Conservation (phyloP, 2,888 invertebrate species). For the Drosophila vallismaia region DNA sequence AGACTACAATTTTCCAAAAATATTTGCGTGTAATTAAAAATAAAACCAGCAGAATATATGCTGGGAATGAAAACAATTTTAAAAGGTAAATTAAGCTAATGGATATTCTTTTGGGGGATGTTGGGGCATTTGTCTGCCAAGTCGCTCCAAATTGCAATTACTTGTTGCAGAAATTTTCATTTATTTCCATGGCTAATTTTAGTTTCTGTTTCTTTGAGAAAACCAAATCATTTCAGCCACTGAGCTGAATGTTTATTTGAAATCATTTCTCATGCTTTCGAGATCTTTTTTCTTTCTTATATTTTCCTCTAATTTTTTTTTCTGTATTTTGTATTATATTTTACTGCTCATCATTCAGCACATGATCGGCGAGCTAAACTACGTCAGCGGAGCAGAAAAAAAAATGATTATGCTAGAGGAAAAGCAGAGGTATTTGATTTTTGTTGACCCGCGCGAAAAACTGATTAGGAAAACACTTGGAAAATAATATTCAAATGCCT, state of each 20-base stretch:
- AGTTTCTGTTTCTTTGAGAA: conserved; percentile 18
- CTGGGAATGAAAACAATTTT: conserved; percentile 59
- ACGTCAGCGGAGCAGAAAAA: conserved; percentile 35
- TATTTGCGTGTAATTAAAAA: conserved; percentile 67
- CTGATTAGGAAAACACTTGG: conserved; percentile 27
- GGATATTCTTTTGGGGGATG: conserved; percentile 36
- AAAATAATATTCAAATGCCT: conserved; percentile 21
- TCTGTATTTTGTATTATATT: not conserved
- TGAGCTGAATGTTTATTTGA: conserved; percentile 42
- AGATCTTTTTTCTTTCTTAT: not conserved
- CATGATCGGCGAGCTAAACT: conserved; percentile 35
- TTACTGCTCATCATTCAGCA: conserved; percentile 34
- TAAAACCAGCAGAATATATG: conserved; percentile 25
- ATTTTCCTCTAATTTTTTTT: too few relatives aligned
- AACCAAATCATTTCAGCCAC: conserved; percentile 15
- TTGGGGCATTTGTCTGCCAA: conserved; percentile 24
- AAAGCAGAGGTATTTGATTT: conserved; percentile 29
- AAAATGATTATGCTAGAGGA: conserved; percentile 23
- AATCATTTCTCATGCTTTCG: conserved; percentile 33
- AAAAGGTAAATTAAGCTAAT: conserved; percentile 75
- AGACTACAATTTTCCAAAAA: conserved; percentile 53
- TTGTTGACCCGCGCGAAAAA: conserved; percentile 16
- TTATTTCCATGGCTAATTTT: conserved; percentile 42
- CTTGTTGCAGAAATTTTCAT: conserved; percentile 37
- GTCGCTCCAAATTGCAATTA: conserved; percentile 51